Conservation (phyloP, 2,113 vertebrate species). For the Fukomys damarensis region DNA sequence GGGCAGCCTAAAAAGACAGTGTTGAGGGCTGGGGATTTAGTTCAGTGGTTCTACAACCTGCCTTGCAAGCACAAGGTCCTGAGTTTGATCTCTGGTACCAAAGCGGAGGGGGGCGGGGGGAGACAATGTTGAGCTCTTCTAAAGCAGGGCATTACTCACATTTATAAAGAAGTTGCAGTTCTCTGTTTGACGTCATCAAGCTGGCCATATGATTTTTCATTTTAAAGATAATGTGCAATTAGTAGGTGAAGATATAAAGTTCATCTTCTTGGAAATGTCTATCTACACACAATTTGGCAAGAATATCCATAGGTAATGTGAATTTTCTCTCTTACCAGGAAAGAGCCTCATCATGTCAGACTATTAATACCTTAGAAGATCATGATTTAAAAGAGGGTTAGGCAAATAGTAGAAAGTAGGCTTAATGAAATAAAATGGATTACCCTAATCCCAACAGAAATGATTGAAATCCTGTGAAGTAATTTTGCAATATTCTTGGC, state of each 20-base stretch:
- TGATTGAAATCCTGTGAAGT: background rate
- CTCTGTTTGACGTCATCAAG: background rate
- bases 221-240: background rate
- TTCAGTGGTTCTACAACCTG: too few species aligned
- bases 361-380: background rate
- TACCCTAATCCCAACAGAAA: background rate
- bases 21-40: too few species aligned
- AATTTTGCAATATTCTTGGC: background rate
- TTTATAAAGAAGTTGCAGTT: conserved; percentile 9
- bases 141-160: background rate
- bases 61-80: too few species aligned
- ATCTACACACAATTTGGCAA: background rate
- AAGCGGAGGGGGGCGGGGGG: too few species aligned
- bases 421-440: conserved; percentile 25
- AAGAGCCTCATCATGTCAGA: background rate
- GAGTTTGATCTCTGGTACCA: too few species aligned
- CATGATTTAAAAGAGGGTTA: background rate
- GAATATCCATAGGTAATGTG: background rate
- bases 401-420: background rate
- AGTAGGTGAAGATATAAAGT: background rate
- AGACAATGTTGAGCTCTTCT: background rate
- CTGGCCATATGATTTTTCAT: background rate
- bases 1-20: background rate
- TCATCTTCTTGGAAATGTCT: background rate
- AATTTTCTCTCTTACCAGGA: background rate